A percentile compares a stretch with the other conserved stretches of the same genome.
phyloP scores from a whole-genome alignment of 2,113 vertebrate species.

The Hylia prasina region DNA sequence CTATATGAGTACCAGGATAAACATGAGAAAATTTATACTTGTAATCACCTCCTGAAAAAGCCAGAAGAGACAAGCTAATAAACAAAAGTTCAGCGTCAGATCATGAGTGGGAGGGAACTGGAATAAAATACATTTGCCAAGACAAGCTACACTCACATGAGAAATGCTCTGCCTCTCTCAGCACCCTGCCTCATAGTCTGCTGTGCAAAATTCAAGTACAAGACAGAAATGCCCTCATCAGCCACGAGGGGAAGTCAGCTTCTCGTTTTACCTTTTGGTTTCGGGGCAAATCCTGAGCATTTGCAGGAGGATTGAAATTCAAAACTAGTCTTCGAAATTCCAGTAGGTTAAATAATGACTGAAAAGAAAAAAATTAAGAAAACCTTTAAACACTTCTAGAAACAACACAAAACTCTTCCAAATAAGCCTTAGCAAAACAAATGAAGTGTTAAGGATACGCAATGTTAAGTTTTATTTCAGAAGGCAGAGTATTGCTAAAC shows the following conservation, averaged over 20 bases:
- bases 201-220: neutral
- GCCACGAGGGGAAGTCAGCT: neutral
- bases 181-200: neutral
- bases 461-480: neutral
- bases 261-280: conserved; percentile 90
- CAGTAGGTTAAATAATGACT: conserved; percentile 86
- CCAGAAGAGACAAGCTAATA: neutral
- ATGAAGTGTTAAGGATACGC: neutral
- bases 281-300: conserved; percentile 88
- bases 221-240: neutral
- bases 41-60: neutral
- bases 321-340: conserved; percentile 97
- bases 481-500: neutral
- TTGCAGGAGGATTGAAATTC: conserved; percentile 89
- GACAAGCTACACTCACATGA: neutral
- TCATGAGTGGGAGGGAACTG: neutral
- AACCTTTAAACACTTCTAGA: neutral
- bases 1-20: neutral
- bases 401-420: neutral
- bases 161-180: neutral
- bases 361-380: conserved; percentile 20
- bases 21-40: neutral
- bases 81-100: neutral
- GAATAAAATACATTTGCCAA: neutral
- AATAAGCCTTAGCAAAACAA: neutral